Evolutionary conservation across 2,888 invertebrate genomes (phyloP), one percentile per base, ranked within the genome.

Genomic region (Orthosia cruda): DNA sequence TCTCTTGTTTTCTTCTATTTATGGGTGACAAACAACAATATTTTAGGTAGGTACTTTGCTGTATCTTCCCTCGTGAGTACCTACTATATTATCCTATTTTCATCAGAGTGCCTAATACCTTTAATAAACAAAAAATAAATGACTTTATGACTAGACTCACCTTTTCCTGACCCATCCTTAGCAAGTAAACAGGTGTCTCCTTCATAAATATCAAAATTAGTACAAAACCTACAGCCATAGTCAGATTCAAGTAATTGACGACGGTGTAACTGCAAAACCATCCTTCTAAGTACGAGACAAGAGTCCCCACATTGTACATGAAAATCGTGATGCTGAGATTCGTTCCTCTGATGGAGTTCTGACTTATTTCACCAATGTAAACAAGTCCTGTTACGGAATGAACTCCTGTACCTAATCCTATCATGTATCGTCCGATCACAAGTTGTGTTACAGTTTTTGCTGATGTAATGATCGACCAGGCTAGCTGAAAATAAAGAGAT

Each of bases 301-400:
- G 80, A 0, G 84, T 63, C 2, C 92, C 92, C 0, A 87, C 7
- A 66, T 87, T 89, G 63, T 81, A 91, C 5, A 86, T 52, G 47
- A 89, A 80, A 1, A 67, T 16, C 3, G 79, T 4, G 0, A 86
- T 26, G 4, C 87, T 67, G 0, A 86, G 61, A 1, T 89, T 67
- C n/a, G 88, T 74, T 0, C 92, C 92, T 62, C 88, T 81, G 11
- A 89, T 68, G 4, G 83, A 79, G 0, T 70, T 65, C 5, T 91
- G 87, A 9, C 84, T 85, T 62, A 97, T 97, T 89, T 98, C 98
- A 2, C 95, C 92, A 4, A 96, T 91, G 89, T 95, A 97, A 13
- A 97, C 91, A 0, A 97, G 96, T 0, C 93, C 93, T n/a, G 97
- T 89, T 40, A 97, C 94, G 15, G 97, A 32, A 49, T 88, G 78